Evolutionary conservation across 2,113 vertebrate species (phyloP).

Genomic region (Panthera tigris): DNA sequence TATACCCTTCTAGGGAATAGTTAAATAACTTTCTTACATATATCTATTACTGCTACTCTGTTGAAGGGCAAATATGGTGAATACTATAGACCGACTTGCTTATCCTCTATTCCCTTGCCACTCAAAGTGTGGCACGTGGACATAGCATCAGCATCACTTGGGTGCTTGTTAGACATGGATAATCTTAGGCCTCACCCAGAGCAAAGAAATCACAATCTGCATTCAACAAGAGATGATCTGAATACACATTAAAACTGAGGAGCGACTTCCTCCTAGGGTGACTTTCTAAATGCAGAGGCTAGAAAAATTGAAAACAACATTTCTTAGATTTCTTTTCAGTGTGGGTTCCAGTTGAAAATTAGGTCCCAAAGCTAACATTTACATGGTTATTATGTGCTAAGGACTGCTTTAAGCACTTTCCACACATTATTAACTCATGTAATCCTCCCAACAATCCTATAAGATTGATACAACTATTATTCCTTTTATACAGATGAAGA

Average conservation of each 20-base stretch:
- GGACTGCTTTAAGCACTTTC: not conserved
- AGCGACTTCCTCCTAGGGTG: not conserved
- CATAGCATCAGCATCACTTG: not conserved
- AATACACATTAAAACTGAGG: not conserved
- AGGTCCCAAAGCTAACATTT: not conserved
- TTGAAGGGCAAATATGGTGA: not conserved
- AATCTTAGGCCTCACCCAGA: not conserved
- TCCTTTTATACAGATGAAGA: conserved; percentile 2
- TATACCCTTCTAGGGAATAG: not conserved
- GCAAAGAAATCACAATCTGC: not conserved
- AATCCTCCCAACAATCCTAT: not conserved
- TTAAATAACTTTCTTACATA: not conserved
- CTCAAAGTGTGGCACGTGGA: not conserved
- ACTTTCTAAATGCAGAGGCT: not conserved
- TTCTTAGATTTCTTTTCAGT: not conserved
- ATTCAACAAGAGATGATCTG: not conserved
- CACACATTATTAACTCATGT: not conserved
- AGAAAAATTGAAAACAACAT: not conserved
- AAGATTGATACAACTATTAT: not conserved
- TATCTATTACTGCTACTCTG: not conserved
- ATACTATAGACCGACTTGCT: not conserved
- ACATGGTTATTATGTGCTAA: not conserved
- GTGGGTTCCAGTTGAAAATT: not conserved
- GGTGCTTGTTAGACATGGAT: not conserved
- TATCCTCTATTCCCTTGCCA: not conserved